A percentile compares a stretch with the other conserved stretches of the same genome.
Evolutionary conservation across 2,888 invertebrate species (phyloP).

Genomic region (Ectropis crepuscularia): DNA sequence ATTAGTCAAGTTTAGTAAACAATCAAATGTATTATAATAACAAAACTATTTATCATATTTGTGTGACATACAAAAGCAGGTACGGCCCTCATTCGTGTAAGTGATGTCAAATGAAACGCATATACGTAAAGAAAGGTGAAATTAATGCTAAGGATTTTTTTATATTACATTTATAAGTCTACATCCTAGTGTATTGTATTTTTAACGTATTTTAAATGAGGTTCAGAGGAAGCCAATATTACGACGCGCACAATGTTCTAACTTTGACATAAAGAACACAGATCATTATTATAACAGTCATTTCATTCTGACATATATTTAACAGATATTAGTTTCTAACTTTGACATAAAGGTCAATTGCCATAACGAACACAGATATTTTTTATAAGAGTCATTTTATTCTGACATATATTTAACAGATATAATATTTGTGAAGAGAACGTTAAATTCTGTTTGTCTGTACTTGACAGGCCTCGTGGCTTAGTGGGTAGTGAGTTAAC

Average conservation of each 20-base stretch:
- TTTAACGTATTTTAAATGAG: slow-evolving; percentile 38
- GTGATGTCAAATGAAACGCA: slow-evolving; percentile 75
- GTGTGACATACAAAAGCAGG: not conserved
- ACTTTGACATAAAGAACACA: not conserved
- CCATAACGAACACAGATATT: no score
- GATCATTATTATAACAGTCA: no score
- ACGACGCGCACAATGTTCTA: slow-evolving; percentile 6
- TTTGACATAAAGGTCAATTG: not conserved
- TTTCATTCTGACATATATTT: no score
- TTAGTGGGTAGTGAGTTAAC: no score
- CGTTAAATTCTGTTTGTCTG: no score
- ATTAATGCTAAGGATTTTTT: slow-evolving; percentile 50
- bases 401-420: no score
- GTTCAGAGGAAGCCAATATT: slow-evolving; percentile 28
- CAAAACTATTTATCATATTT: no score
- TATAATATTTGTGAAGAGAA: no score
- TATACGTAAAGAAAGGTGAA: slow-evolving; percentile 79
- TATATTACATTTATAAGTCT: slow-evolving; percentile 39
- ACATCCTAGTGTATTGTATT: slow-evolving; percentile 37
- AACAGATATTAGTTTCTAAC: not conserved
- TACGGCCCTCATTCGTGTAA: slow-evolving; percentile 29
- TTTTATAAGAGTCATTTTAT: no score
- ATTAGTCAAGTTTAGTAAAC: no score
- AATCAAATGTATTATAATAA: no score
- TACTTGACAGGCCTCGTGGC: no score